These are phyloP conservation scores for Coilia nasus DNA, from an alignment of 2,797 vertebrate species.

Conservation along the genomic window DNA sequence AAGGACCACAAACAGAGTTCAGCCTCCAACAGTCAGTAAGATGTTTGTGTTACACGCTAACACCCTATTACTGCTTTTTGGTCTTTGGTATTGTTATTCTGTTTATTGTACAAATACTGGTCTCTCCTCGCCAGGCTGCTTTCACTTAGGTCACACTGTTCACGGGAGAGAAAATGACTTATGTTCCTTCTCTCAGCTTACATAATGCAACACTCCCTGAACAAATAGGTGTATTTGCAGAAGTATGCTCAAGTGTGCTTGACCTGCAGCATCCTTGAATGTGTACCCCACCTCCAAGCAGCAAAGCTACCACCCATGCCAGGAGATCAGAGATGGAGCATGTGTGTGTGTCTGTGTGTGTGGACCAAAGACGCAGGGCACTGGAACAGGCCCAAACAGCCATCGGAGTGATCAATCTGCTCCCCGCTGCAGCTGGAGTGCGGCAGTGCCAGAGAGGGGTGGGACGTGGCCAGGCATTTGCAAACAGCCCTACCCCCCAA, in stretches of 20 bases:
- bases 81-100: not conserved
- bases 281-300: not conserved
- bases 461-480: slow-evolving; percentile 15
- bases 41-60: not conserved
- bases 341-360: not conserved
- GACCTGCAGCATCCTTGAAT: not conserved
- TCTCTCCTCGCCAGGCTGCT: not conserved
- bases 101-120: no score
- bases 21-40: not conserved
- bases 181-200: not conserved
- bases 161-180: not conserved
- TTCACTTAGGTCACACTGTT: not conserved
- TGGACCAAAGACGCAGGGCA: slow-evolving; percentile 32
- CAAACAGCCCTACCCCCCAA: not conserved
- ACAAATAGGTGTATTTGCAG: not conserved
- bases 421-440: slow-evolving; percentile 39
- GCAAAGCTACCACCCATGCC: not conserved
- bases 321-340: not conserved
- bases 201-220: not conserved
- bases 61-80: not conserved
- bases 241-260: not conserved
- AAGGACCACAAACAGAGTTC: not conserved
- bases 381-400: slow-evolving; percentile 41
- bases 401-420: slow-evolving; percentile 43
- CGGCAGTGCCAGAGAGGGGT: slow-evolving; percentile 24